Conservation (phyloP, 2,888 invertebrate genomes). For the Galerucella calmariensis region DNA sequence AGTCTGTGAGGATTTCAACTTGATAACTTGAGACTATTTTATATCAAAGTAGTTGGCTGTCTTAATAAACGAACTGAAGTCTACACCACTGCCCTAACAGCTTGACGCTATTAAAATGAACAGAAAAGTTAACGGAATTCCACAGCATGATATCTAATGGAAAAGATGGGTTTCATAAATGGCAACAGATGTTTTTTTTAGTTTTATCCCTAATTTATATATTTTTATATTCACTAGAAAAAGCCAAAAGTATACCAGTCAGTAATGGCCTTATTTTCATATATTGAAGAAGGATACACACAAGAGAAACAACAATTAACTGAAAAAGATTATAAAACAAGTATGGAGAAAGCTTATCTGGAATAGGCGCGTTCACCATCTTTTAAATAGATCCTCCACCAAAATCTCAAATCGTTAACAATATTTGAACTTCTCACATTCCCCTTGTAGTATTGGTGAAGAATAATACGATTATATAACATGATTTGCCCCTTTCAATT, state of each 20-base stretch:
- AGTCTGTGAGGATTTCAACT: no score
- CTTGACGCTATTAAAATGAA: constrained; percentile 19
- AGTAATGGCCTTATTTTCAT: not conserved
- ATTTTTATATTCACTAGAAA: constrained; percentile 2
- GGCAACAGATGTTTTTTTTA: not conserved
- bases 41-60: no score
- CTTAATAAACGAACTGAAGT: not conserved
- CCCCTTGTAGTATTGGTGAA: not conserved
- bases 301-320: no score
- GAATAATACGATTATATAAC: not conserved
- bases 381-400: no score
- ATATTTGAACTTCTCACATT: not conserved
- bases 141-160: constrained; percentile 13
- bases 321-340: no score
- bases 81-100: constrained; percentile 1
- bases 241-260: not conserved
- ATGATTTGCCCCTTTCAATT: constrained; percentile 1
- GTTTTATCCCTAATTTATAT: not conserved
- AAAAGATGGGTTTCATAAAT: constrained; percentile 10
- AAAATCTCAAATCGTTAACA: no score
- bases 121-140: not conserved
- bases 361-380: no score
- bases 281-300: no score
- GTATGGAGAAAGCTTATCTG: no score
- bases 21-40: no score